A percentile compares a stretch with the other conserved stretches of the same genome.
Evolutionary conservation across 2,797 vertebrate species (phyloP).

Genomic region (Chromis chromis): DNA sequence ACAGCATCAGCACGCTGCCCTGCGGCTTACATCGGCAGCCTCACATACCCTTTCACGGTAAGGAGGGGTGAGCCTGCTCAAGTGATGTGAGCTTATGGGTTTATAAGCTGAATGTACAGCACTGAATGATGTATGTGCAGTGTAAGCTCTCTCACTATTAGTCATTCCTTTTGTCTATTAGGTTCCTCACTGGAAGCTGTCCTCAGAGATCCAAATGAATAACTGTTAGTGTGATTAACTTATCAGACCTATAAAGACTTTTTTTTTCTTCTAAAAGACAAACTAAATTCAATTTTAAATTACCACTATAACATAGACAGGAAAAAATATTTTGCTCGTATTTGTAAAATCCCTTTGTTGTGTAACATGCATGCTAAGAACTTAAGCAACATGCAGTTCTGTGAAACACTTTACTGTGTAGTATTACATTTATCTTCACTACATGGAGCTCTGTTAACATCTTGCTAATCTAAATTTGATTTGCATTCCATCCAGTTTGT

Average conservation of each 20-base stretch:
- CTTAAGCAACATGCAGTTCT: background rate
- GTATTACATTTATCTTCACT: constrained; percentile 1
- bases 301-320: constrained; percentile 7
- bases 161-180: constrained; percentile 32
- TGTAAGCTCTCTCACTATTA: constrained; percentile 17
- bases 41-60: constrained; percentile 77
- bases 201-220: constrained; percentile 10
- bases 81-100: constrained; percentile 6
- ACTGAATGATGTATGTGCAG: background rate
- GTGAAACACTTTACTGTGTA: constrained; percentile 12
- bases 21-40: constrained; percentile 70
- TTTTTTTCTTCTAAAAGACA: constrained; percentile 7
- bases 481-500: constrained; percentile 19
- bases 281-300: constrained; percentile 10
- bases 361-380: constrained; percentile 8
- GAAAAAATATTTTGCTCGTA: background rate
- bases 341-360: constrained; percentile 3
- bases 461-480: constrained; percentile 19
- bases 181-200: background rate
- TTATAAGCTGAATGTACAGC: constrained; percentile 9
- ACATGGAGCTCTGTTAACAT: constrained; percentile 10
- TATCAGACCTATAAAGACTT: background rate
- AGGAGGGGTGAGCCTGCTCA: constrained; percentile 35
- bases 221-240: constrained; percentile 25
- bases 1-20: constrained; percentile 69